These are phyloP conservation scores for Hippasteria phrygiana DNA, from an alignment of 53 echinoderm and acorn worm species.

Conservation along the genomic window DNA sequence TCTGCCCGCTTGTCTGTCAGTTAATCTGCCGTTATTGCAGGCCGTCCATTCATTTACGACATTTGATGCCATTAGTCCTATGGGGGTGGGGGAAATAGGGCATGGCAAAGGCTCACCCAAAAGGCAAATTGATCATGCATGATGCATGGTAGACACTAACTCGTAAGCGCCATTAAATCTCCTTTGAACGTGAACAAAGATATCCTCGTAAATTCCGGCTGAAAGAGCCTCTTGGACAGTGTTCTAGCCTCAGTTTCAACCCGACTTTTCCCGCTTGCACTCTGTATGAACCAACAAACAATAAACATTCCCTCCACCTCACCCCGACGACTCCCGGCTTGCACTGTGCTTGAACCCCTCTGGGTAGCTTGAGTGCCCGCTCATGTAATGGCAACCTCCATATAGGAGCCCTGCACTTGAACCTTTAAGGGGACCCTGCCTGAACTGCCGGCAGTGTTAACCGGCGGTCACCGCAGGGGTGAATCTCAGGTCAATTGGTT, in stretches of 20 bases:
- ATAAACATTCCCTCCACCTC: conserved; percentile 36
- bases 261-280: not conserved
- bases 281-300: not conserved
- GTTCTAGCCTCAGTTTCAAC: conserved; percentile 6
- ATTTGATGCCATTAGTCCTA: no score
- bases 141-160: not conserved
- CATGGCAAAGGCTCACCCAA: not conserved
- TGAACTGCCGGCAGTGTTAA: conserved; percentile 29
- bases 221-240: not conserved
- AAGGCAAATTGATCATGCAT: not conserved
- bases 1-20: no score
- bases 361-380: no score
- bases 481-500: conserved; percentile 36
- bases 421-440: not conserved
- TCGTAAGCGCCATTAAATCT: not conserved
- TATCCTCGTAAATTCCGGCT: not conserved
- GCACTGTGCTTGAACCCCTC: conserved; percentile 35
- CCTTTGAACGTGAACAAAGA: not conserved
- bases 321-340: not conserved
- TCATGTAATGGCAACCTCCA: not conserved
- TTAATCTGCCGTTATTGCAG: no score
- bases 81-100: not conserved
- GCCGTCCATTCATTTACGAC: no score
- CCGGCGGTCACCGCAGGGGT: conserved; percentile 39
- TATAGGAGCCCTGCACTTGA: conserved; percentile 35